Base-by-base conservation (phyloP, 1,140 invertebrate genomes). In the Heliconius melpomene region DNA sequence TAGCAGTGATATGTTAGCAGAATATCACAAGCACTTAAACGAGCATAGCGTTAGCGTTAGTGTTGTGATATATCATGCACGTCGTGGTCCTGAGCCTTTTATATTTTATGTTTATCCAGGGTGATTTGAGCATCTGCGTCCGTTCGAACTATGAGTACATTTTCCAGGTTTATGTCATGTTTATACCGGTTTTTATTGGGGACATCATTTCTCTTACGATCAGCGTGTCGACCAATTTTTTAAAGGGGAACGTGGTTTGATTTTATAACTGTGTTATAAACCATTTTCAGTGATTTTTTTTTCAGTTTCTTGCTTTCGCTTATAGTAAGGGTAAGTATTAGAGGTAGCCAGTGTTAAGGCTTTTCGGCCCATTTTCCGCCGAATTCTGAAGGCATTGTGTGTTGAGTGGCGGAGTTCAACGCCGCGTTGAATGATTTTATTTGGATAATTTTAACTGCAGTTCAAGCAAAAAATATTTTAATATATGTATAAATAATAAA, bases 61-160 rank as follows among this genome's bases (percentile, higher is more conserved):
- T 82, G 57, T 76, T 72, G 84, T 85, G 79, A 89, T 89, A 88
- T 89, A 88, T 89, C 87, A 88, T 85, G 83, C 79, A 84, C 71
- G 82, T 79, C 79, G 82, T 78, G 11, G 81, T 84, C 80, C 77
- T 82, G 82, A 78, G 81, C 81, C 77, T 86, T 87, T 81, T 87
- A 85, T 87, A 86, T 89, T 87, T 88, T 83, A 87, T 84, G 82
- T 84, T 82, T 85, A 83, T 83, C 77, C 79, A 52, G 78, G 76
- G 75, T 78, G 80, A 78, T 78, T 80, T 76, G 60, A 77, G 60
- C 84, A 86, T 83, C 84, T 86, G 84, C 78, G 84, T 79, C 82
- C 57, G 60, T 81, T 77, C 79, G 52, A 73, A 80, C 76, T 52
- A 77, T 66, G 70, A 66, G 38, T 71, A 77, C 46, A 57, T 72